A percentile compares a stretch with the other conserved stretches of the same genome.
These are phyloP conservation scores for Selenia dentaria DNA, from an alignment of 2,888 invertebrate genomes.

Conservation along the genomic window DNA sequence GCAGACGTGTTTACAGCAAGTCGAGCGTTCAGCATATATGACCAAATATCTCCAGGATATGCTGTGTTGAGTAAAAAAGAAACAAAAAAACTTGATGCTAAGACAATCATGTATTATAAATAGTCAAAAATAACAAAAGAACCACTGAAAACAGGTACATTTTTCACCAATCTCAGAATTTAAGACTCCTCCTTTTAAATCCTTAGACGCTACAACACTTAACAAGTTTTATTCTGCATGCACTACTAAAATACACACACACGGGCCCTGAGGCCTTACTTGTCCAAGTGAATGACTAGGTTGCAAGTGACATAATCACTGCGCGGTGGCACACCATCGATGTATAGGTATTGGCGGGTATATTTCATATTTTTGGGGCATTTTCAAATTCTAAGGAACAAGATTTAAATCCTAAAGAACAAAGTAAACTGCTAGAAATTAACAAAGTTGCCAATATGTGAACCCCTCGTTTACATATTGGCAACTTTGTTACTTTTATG, in stretches of 20 bases:
- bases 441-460: too few species aligned
- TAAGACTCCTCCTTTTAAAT: constrained; percentile 71
- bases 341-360: constrained; percentile 32
- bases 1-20: too few species aligned
- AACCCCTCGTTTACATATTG: too few species aligned
- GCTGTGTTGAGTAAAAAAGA: constrained; percentile 31
- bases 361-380: constrained; percentile 37
- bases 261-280: constrained; percentile 47
- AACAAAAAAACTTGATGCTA: constrained; percentile 73
- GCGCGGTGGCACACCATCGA: constrained; percentile 31
- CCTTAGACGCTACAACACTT: constrained; percentile 83
- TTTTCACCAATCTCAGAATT: constrained; percentile 81
- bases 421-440: too few species aligned
- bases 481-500: too few species aligned
- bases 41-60: too few species aligned
- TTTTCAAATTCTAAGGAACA: constrained; percentile 16
- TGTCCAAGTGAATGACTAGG: constrained; percentile 82
- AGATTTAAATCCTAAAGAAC: too few species aligned
- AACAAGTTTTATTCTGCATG: constrained; percentile 77
- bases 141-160: constrained; percentile 83
- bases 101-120: constrained; percentile 84
- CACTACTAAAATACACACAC: constrained; percentile 75
- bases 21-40: too few species aligned
- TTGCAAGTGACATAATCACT: constrained; percentile 69
- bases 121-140: constrained; percentile 84